Conservation (phyloP, 2,797 vertebrate genomes). For the Arrhamphus sclerolepis region DNA sequence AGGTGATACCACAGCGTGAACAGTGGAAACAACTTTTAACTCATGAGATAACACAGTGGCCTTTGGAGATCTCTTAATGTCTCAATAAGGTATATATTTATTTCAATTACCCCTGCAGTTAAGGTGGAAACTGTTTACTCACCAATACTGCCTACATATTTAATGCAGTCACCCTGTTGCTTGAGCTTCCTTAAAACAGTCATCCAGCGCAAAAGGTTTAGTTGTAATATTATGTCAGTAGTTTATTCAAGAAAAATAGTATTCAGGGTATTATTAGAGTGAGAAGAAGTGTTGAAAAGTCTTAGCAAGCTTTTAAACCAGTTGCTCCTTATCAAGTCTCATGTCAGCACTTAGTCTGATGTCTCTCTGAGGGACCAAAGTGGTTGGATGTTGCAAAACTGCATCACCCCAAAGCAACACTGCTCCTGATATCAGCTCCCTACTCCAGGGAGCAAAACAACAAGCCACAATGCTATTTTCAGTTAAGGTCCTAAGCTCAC, state of each 20-base stretch:
- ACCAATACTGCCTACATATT: conserved; percentile 48
- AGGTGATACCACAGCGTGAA: conserved; percentile 20
- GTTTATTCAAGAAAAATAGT: conserved; percentile 48
- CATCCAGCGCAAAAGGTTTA: conserved; percentile 34
- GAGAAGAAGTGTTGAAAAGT: conserved; percentile 14
- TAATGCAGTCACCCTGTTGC: conserved; percentile 66
- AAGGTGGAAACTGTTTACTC: conserved; percentile 57
- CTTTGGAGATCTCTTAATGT: conserved; percentile 54
- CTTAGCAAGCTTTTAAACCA: conserved; percentile 49
- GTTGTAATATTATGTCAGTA: conserved; percentile 30
- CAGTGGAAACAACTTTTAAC: conserved; percentile 38
- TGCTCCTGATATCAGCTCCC: conserved; percentile 17
- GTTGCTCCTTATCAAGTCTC: conserved; percentile 37
- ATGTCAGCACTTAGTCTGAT: conserved; percentile 27
- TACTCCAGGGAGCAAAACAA: conserved; percentile 5
- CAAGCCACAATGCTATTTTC: conserved; percentile 28
- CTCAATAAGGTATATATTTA: conserved; percentile 58
- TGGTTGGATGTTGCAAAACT: conserved; percentile 25
- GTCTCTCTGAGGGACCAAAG: conserved; percentile 17
- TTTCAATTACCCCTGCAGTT: conserved; percentile 60
- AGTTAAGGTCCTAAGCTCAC: conserved; percentile 33
- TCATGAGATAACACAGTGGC: conserved; percentile 32
- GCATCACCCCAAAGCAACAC: conserved; percentile 11
- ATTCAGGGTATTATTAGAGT: conserved; percentile 21
- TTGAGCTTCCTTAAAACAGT: conserved; percentile 44